Conservation (phyloP, 2,113 vertebrate genomes). For the Microtus ochrogaster region DNA sequence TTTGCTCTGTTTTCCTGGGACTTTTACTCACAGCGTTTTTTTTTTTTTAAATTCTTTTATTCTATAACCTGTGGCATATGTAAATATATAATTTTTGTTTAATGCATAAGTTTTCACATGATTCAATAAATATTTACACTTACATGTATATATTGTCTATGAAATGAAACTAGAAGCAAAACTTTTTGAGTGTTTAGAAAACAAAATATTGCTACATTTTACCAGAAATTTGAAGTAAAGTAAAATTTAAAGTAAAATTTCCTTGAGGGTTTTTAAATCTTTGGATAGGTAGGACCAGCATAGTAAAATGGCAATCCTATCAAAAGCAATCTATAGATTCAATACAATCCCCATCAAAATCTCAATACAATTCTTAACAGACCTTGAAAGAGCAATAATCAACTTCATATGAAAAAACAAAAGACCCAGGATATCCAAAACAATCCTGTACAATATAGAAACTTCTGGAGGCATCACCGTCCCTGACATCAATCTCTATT, state of each 20-base stretch:
- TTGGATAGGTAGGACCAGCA: background rate
- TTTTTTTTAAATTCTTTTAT: background rate
- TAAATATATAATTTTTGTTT: background rate
- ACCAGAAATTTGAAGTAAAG: background rate
- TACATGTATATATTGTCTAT: background rate
- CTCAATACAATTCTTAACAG: too few species aligned
- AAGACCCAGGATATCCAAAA: too few species aligned
- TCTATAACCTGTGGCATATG: background rate
- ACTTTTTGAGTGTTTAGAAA: background rate
- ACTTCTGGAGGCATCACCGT: too few species aligned
- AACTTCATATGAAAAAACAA: too few species aligned
- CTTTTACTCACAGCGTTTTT: background rate
- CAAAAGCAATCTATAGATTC: too few species aligned
- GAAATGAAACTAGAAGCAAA: constrained; percentile 2
- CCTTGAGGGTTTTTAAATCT: constrained; percentile 1
- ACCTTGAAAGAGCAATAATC: too few species aligned
- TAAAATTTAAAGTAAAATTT: background rate
- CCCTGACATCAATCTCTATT: too few species aligned
- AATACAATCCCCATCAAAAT: too few species aligned
- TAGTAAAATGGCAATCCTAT: too few species aligned
- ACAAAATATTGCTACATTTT: background rate
- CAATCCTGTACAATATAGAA: too few species aligned
- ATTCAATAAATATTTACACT: background rate
- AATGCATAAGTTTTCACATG: background rate
- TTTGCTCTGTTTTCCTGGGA: too few species aligned